Evolutionary conservation across 2,113 vertebrate species (phyloP), one percentile per base, ranked within the genome.

Genomic region (Clarias magur): DNA sequence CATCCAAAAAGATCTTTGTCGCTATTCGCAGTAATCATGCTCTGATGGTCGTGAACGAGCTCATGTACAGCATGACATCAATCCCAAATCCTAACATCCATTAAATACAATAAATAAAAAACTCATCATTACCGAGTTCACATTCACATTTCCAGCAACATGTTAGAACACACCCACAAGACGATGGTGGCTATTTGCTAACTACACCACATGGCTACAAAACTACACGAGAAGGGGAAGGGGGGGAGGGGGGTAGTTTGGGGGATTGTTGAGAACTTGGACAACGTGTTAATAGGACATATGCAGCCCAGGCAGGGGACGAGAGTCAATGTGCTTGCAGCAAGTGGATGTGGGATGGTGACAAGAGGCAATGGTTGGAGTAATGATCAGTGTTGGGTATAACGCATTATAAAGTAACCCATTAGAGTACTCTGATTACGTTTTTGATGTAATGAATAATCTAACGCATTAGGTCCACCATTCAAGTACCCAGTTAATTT

Each of bases 111-210:
- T 81, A 80, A 15, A 68, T 56, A 48, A 7, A 53, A 27, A 60
- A 0, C 9, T 6, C 76, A 53, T 25, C 72, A 23, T 48, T 3
- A 30, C 8, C 1, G 25, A 30, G 12, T 82, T 76, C 30, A 85
- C 92, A 89, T 91, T 34, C 5, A 38, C 8, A 10, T 54, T 54
- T 38, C n/a, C 53, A 80, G 53, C 76, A 57, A 73, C 9, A 60
- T 38, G 62, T 72, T 30, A 86, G 25, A 70, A 57, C 30, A 86
- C n/a, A 60, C 62, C 38, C 53, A 34, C 25, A 21, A 23, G 38
- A 53, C 38, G 6, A 34, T 2, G 10, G 56, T 54, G n/a, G 17
- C n/a, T 54, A 65, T n/a, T 34, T 34, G 27, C 75, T 78, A 53
- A 38, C 75, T 15, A 72, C 21, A 19, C n/a, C 48, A 81, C 27